phyloP scores from a whole-genome alignment of 2,797 vertebrate genomes.

The Rhabdomys pumilio region DNA sequence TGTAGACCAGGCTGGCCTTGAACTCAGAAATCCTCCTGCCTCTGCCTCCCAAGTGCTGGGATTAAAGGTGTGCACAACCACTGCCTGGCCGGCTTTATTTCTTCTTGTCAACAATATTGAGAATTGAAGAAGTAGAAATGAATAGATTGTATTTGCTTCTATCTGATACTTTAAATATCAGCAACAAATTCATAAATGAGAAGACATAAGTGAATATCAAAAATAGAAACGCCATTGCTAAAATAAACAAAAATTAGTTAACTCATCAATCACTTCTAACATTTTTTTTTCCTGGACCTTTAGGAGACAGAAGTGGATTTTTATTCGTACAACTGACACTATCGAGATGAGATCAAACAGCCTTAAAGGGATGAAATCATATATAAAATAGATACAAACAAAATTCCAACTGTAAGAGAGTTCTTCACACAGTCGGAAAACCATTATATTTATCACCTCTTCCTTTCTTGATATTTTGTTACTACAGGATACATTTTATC shows the following conservation, averaged over 20 bases:
- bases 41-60: too few relatives aligned
- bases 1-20: too few relatives aligned
- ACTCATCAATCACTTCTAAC: conserved; percentile 12
- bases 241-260: neutral
- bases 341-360: neutral
- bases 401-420: neutral
- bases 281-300: neutral
- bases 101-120: neutral
- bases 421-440: neutral
- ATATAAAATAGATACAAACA: neutral
- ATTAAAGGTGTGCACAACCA: too few relatives aligned
- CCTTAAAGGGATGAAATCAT: conserved; percentile 17
- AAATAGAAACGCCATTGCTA: neutral
- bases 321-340: neutral
- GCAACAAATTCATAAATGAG: conserved; percentile 6
- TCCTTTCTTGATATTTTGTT: conserved; percentile 23
- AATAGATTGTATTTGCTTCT: neutral
- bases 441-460: neutral
- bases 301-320: neutral
- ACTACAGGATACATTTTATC: conserved; percentile 38
- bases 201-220: neutral
- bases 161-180: neutral
- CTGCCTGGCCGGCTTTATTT: neutral
- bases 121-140: neutral
- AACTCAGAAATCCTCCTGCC: too few relatives aligned